Base-by-base conservation (phyloP, 2,888 invertebrate species). In the Philopedon plagiatum region DNA sequence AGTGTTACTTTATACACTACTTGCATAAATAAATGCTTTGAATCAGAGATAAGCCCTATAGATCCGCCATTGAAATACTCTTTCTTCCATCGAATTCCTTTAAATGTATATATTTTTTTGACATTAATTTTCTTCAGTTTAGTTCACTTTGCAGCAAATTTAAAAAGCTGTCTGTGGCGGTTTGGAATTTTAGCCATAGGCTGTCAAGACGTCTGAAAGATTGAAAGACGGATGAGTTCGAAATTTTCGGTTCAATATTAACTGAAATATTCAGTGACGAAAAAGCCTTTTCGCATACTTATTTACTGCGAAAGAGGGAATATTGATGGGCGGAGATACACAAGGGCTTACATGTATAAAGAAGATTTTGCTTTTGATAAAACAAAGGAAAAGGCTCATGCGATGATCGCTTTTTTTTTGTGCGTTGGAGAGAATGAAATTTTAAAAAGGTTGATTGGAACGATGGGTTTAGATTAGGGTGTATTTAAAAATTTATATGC, bases 191-290 rank as follows among this genome's bases (percentile, higher is more conserved):
- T 65, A 54, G 60, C 71, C 71, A 56, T 41, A 29, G 65, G 71
- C 71, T 71, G 71, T 71, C 71, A 70, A 39, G 26, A 34, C 75
- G 77, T 77, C 77, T 73, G 75, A 62, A 71, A 75, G 76, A 79
- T 77, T 79, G 79, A 79, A 78, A 76, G 77, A 78, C 77, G 75
- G 76, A 77, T 78, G 75, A 75, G 71, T 58, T 72, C n/a, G 57
- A 71, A 67, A 66, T 62, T 66, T 64, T 65, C 60, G 46, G 37
- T 65, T 51, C 65, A 29, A 71, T 71, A 66, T 71, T 71, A 71
- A 71, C 65, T 71, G 58, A 61, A 70, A 70, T 70, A 70, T 70
- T 70, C 70, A 70, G 57, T 57, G 63, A 56, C 61, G 67, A 51
- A 61, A 63, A 61, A 68, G 60, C 60, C 60, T 68, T 68, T 68